Evolutionary conservation across 2,113 vertebrate genomes (phyloP).

Genomic region (Formicarius rufipectus): DNA sequence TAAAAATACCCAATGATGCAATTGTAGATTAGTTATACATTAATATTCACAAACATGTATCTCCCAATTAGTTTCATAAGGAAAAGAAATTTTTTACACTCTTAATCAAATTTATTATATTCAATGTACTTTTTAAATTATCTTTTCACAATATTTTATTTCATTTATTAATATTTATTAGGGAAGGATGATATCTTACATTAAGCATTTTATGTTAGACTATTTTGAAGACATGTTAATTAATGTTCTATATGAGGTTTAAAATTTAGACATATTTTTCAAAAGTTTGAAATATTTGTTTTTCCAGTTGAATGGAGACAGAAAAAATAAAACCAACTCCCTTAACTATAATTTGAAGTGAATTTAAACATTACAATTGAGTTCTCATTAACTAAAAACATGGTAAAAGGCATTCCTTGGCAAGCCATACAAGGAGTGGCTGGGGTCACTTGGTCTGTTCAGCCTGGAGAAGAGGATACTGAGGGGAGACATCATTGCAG

Average conservation of each 20-base stretch:
- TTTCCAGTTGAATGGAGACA: not conserved
- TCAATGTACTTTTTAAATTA: not conserved
- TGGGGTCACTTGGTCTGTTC: not conserved
- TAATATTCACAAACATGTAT: not conserved
- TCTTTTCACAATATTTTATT: not conserved
- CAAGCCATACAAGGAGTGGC: not conserved
- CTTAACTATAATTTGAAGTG: not conserved
- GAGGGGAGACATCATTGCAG: not conserved
- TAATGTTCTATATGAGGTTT: not conserved
- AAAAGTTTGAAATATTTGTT: not conserved
- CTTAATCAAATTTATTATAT: not conserved
- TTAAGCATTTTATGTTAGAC: not conserved
- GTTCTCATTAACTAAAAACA: not conserved
- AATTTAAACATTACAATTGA: not conserved
- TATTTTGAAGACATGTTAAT: not conserved
- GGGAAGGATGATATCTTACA: not conserved
- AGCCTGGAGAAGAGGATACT: not conserved
- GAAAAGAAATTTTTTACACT: not conserved
- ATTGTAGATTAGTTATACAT: not conserved
- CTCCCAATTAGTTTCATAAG: not conserved
- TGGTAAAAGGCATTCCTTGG: not conserved
- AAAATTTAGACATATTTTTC: not conserved
- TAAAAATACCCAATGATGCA: not conserved
- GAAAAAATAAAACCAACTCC: not conserved
- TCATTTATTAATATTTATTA: not conserved